These are phyloP conservation scores for Pseudomyrmex flavicornis DNA, from an alignment of 1,140 invertebrate genomes.

Conservation along the genomic window DNA sequence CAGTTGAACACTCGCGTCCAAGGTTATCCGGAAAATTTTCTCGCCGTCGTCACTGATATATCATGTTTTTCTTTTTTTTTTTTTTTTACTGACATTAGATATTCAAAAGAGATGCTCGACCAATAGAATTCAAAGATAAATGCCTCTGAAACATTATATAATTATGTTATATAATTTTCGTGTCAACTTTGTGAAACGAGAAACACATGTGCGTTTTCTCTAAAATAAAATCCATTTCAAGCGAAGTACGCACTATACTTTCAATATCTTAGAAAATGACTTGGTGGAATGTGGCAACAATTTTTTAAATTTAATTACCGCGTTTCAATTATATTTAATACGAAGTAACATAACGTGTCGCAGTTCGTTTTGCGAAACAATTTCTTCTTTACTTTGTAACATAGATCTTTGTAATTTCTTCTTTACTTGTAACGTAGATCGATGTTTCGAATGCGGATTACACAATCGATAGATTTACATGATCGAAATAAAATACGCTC, in stretches of 20 bases:
- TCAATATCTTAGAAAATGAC: neutral
- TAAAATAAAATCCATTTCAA: neutral
- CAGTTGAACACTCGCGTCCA: slow-evolving; percentile 2
- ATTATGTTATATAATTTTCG: neutral
- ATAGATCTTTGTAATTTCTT: neutral
- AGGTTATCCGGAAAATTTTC: slow-evolving; percentile 22
- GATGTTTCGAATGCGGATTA: slow-evolving; percentile 3
- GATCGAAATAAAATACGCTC: neutral
- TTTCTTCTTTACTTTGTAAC: neutral
- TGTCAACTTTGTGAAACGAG: neutral
- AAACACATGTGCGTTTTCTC: too few species aligned
- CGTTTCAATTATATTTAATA: slow-evolving; percentile 3
- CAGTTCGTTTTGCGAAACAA: slow-evolving; percentile 24
- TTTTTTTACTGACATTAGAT: neutral
- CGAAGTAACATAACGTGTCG: neutral
- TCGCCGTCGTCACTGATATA: neutral
- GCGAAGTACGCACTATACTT: neutral
- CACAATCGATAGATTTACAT: neutral
- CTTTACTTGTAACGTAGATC: neutral
- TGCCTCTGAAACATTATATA: neutral
- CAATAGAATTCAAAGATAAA: neutral
- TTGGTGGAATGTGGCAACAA: neutral
- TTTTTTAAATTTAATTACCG: neutral
- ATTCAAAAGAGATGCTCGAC: neutral
- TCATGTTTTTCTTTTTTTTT: neutral